Percentiles rank a stretch among this genome's conserved stretches.
phyloP scores from a whole-genome alignment of 2,113 vertebrate genomes.

The Protomyctophum bolini region DNA sequence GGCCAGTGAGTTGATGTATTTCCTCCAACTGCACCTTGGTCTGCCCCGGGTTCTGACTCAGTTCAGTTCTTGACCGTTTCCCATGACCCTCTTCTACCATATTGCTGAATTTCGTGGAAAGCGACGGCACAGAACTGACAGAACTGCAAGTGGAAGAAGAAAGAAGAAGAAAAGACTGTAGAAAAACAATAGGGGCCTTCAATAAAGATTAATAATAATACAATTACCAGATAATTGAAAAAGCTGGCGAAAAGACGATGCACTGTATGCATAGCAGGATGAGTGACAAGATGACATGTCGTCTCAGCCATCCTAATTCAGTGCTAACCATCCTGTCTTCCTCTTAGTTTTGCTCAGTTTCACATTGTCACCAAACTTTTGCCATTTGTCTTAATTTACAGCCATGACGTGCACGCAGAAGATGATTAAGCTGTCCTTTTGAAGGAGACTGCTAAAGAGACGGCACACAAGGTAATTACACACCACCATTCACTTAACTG shows the following conservation, averaged over 20 bases:
- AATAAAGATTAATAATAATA: background rate
- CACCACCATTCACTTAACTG: slow-evolving; percentile 26
- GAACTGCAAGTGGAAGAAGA: background rate
- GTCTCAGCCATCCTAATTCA: background rate
- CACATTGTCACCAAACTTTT: slow-evolving; percentile 7
- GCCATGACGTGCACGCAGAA: slow-evolving; percentile 36
- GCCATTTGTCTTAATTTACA: slow-evolving; percentile 42
- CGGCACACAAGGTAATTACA: slow-evolving; percentile 36
- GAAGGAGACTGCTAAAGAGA: slow-evolving; percentile 29
- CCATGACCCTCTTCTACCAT: too few relatives aligned
- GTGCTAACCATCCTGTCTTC: background rate
- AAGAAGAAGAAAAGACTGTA: too few relatives aligned
- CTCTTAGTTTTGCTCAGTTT: slow-evolving; percentile 1
- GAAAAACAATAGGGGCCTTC: too few relatives aligned
- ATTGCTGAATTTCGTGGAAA: too few relatives aligned
- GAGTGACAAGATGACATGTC: too few relatives aligned
- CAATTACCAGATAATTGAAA: background rate
- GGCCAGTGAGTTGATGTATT: too few relatives aligned
- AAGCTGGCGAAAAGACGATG: too few relatives aligned
- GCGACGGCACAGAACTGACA: background rate
- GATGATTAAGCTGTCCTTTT: slow-evolving; percentile 48
- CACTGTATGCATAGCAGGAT: too few relatives aligned
- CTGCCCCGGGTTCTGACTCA: too few relatives aligned
- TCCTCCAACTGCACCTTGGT: too few relatives aligned
- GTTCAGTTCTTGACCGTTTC: too few relatives aligned